Conservation (phyloP, 2,797 vertebrate species). For the Erithacus rubecula region DNA sequence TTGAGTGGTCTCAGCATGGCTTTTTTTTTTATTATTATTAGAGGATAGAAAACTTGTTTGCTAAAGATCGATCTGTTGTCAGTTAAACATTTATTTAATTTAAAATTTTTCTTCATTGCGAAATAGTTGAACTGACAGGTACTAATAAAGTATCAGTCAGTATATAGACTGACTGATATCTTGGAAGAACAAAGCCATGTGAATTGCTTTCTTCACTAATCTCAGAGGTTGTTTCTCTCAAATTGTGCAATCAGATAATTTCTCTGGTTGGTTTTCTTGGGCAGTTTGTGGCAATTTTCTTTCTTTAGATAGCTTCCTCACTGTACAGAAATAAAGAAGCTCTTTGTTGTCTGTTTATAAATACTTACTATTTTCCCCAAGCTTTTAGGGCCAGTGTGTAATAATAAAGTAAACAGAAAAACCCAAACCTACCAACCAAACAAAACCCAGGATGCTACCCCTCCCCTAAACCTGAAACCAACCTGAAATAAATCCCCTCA, state of each 20-base stretch:
- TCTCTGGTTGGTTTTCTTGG: neutral
- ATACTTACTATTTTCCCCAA: neutral
- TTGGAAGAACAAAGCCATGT: neutral
- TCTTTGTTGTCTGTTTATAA: neutral
- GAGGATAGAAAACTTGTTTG: neutral
- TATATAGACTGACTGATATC: neutral
- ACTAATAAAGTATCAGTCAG: neutral
- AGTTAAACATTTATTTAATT: neutral
- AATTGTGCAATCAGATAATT: neutral
- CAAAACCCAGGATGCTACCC: neutral
- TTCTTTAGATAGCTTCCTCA: neutral
- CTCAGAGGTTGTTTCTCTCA: neutral
- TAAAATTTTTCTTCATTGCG: neutral
- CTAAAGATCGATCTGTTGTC: rapidly evolving
- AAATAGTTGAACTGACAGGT: neutral
- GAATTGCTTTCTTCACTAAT: neutral
- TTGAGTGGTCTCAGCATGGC: neutral
- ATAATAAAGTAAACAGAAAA: neutral
- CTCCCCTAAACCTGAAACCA: neutral
- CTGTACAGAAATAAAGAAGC: neutral
- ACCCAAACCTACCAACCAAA: too few relatives aligned
- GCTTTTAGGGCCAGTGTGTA: neutral
- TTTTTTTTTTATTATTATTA: neutral
- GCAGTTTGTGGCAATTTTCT: neutral
- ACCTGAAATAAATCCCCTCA: neutral